Evolutionary conservation across 2,888 invertebrate species (phyloP).

Genomic region (Tricholauxania praeusta): DNA sequence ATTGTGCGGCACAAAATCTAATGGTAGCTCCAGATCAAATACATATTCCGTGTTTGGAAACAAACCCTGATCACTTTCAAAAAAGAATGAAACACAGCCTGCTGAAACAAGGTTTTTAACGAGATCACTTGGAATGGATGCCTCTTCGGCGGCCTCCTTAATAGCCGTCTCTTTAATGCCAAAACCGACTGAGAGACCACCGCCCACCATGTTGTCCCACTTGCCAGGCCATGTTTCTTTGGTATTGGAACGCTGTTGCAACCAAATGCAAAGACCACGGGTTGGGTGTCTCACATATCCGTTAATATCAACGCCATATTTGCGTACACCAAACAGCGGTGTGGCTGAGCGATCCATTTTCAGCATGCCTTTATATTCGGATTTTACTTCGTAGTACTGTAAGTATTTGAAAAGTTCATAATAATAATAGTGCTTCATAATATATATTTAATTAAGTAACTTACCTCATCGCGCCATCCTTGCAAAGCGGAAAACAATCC

Average conservation of each 20-base stretch:
- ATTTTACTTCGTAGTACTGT: conserved; percentile 90
- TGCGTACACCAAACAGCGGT: conserved; percentile 92
- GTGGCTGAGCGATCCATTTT: conserved; percentile 95
- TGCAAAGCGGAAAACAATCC: conserved; percentile 84
- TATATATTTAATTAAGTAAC: not conserved
- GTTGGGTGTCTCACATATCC: conserved; percentile 89
- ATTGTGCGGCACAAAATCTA: conserved; percentile 91
- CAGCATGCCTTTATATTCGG: conserved; percentile 72
- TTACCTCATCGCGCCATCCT: conserved; percentile 94
- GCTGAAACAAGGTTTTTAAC: conserved; percentile 72
- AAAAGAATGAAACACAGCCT: conserved; percentile 75
- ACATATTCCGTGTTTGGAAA: conserved; percentile 96
- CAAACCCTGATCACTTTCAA: conserved; percentile 91
- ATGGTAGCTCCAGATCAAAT: conserved; percentile 90
- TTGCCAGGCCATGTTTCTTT: conserved; percentile 97
- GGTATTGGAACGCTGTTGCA: conserved; percentile 89
- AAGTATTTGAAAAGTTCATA: conserved; percentile 50
- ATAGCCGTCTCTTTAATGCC: conserved; percentile 90
- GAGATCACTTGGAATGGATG: conserved; percentile 85
- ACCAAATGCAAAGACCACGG: conserved; percentile 87
- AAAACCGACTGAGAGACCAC: conserved; percentile 90
- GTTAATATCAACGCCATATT: conserved; percentile 95
- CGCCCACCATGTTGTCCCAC: conserved; percentile 96
- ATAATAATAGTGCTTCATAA: not conserved
- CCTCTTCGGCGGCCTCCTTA: conserved; percentile 95